Percentiles rank a stretch among this genome's conserved stretches.
Conservation (phyloP, 2,888 invertebrate species). For the Trichopoda pennipes region DNA sequence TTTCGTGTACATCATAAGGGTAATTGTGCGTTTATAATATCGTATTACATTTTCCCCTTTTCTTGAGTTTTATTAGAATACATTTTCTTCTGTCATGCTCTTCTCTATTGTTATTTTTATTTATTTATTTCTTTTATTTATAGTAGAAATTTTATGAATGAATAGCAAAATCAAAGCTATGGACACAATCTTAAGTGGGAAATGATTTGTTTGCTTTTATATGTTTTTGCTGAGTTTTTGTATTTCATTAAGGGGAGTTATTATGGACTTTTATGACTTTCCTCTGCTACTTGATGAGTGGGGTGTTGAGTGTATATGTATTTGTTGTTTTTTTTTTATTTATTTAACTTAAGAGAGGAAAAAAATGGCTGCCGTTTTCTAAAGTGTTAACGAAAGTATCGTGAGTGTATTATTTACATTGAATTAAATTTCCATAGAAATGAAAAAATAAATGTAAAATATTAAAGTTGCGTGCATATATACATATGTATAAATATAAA, state of each 20-base stretch:
- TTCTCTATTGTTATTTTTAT: not conserved
- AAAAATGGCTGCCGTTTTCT: conserved; percentile 68
- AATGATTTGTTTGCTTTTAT: conserved; percentile 77
- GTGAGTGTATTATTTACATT: conserved; percentile 77
- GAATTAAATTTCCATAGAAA: conserved; percentile 69
- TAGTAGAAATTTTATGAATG: conserved; percentile 26
- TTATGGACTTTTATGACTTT: conserved; percentile 32
- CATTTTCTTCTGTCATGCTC: conserved; percentile 4
- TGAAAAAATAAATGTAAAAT: conserved; percentile 51
- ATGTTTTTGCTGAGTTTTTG: conserved; percentile 67
- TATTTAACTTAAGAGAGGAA: conserved; percentile 10
- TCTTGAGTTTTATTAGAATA: conserved; percentile 2
- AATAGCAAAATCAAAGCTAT: conserved; percentile 65
- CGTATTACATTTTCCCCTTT: conserved; percentile 49
- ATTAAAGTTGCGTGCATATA: too few relatives aligned
- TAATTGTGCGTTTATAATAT: conserved; percentile 80
- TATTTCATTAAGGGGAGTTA: conserved; percentile 48
- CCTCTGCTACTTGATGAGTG: conserved; percentile 30
- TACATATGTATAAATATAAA: conserved; percentile 25
- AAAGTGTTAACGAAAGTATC: conserved; percentile 70
- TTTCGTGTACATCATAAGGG: conserved; percentile 76
- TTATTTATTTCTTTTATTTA: conserved; percentile 19
- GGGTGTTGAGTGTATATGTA: conserved; percentile 60
- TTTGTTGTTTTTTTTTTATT: conserved; percentile 40
- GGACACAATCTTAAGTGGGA: conserved; percentile 76